phyloP scores from a whole-genome alignment of 2,888 invertebrate species.

The Bellardia pandia region DNA sequence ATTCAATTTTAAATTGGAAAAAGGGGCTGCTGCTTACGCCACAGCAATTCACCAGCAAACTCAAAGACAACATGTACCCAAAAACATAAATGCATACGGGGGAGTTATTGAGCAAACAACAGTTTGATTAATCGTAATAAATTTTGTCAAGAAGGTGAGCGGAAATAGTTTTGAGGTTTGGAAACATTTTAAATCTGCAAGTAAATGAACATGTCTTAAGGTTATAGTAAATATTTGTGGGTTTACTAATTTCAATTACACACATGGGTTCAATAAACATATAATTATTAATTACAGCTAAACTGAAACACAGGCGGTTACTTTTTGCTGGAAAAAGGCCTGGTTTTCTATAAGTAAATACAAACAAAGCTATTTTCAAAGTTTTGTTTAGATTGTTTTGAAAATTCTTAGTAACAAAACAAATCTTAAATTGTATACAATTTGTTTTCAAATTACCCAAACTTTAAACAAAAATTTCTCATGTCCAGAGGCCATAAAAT shows the following conservation, averaged over 20 bases:
- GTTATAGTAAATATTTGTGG: conserved; percentile 41
- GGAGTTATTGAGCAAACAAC: conserved; percentile 45
- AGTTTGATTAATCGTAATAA: conserved; percentile 56
- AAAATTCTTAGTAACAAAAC: not conserved
- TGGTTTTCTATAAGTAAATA: not conserved
- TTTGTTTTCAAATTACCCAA: conserved; percentile 1
- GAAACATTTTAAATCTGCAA: not conserved
- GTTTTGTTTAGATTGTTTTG: not conserved
- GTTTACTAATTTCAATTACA: conserved; percentile 16
- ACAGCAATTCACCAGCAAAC: conserved; percentile 8
- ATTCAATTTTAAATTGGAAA: conserved; percentile 62
- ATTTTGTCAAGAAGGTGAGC: conserved; percentile 10
- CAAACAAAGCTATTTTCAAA: too few species aligned
- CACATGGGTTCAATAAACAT: not conserved
- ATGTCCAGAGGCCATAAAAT: conserved; percentile 63
- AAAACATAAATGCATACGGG: not conserved
- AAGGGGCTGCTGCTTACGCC: conserved; percentile 17
- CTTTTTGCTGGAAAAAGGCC: not conserved
- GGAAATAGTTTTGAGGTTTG: conserved; percentile 32
- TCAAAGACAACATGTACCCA: conserved; percentile 14
- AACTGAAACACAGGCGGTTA: conserved; percentile 28
- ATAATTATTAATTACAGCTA: conserved; percentile 40
- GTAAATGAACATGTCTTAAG: conserved; percentile 30
- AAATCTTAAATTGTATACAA: not conserved
- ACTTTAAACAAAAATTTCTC: not conserved